Conservation (phyloP, 2,797 vertebrate species). For the Dicrostonyx torquatus region DNA sequence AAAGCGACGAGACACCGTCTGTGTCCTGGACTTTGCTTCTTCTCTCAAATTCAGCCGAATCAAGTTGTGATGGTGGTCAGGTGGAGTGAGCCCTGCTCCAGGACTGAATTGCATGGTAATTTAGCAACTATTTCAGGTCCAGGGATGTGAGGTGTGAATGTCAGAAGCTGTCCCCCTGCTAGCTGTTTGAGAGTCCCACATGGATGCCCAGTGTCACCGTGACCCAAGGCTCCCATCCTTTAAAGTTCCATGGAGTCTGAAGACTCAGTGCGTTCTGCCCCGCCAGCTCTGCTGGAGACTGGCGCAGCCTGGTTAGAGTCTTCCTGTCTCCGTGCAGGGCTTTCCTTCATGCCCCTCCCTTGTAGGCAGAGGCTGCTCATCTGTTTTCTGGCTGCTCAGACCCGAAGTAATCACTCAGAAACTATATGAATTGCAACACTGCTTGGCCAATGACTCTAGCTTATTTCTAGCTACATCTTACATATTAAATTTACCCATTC, state of each 20-base stretch:
- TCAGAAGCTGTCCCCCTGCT: neutral
- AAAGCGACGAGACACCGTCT: conserved; percentile 16
- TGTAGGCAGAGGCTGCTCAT: too few species aligned
- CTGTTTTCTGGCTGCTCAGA: too few species aligned
- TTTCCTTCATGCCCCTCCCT: too few species aligned
- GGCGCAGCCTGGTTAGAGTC: too few species aligned
- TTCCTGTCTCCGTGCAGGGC: neutral
- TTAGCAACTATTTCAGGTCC: neutral
- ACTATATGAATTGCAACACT: too few species aligned
- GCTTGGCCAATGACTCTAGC: too few species aligned
- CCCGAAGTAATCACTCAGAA: too few species aligned
- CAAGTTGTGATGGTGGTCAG: neutral
- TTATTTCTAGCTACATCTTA: too few species aligned
- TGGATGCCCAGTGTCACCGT: neutral
- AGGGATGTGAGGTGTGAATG: neutral
- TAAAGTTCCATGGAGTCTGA: neutral
- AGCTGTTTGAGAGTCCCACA: neutral
- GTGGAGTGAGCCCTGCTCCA: neutral
- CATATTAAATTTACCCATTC: too few species aligned
- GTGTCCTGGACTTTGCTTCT: neutral
- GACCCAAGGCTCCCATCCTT: neutral
- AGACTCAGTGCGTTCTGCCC: neutral
- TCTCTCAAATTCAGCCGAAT: conserved; percentile 12
- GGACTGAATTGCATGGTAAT: neutral
- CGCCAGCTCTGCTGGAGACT: neutral